These are phyloP conservation scores for Etia nguti DNA, from an alignment of 2,113 vertebrate species.

Conservation along the genomic window DNA sequence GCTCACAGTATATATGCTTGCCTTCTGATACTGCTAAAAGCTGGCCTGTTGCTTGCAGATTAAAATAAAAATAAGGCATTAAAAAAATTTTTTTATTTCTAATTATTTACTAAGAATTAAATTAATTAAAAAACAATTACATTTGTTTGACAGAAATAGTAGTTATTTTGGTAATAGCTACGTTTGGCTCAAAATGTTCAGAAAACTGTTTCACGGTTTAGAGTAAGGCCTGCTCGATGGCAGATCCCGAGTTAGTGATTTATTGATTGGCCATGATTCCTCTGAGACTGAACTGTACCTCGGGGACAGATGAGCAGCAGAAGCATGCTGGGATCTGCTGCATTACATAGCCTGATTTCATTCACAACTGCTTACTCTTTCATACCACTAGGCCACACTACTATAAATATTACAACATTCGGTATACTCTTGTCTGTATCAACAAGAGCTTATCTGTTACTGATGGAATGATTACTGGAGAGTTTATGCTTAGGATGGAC, in stretches of 20 bases:
- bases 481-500: background rate
- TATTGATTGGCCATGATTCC: background rate
- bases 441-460: slow-evolving; percentile 18
- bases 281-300: background rate
- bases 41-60: background rate
- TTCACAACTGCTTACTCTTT: background rate
- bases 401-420: background rate
- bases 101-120: background rate
- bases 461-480: slow-evolving; percentile 17
- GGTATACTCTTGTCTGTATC: background rate
- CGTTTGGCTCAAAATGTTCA: background rate
- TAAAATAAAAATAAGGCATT: background rate
- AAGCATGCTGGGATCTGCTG: background rate
- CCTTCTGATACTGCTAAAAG: background rate
- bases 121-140: background rate
- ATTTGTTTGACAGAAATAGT: background rate
- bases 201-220: background rate
- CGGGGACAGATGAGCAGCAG: background rate
- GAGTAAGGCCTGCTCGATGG: background rate
- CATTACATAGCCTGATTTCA: background rate
- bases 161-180: background rate
- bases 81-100: background rate
- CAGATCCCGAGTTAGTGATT: background rate
- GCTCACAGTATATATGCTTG: background rate
- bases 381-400: background rate